Base-by-base conservation (phyloP, 2,888 invertebrate species). In the Choristoneura rosaceana region DNA sequence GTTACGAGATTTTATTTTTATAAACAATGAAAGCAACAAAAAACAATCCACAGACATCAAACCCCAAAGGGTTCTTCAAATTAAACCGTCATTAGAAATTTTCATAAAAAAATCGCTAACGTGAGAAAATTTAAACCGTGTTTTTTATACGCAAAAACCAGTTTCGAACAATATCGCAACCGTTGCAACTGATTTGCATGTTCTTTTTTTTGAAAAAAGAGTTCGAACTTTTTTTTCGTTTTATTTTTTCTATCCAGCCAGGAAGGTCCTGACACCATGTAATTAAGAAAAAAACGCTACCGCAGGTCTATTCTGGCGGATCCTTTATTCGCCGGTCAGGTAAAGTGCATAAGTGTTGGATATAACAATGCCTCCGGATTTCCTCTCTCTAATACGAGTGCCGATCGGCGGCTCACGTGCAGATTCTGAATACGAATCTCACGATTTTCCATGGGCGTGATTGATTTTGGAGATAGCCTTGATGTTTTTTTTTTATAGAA, bases 41-140 rank as follows among this genome's bases (percentile, higher is more conserved):
- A 92, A 90, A 85, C 78, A 82, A 76, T 77, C 69, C 73, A 68
- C 79, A 77, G 82, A 86, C 92, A 91, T 91, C 92, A 94, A 94
- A 93, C 94, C 93, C 93, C 93, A 92, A 90, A 94, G 93, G 86
- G 90, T 87, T 90, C 93, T 93, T 90, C 93, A 94, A 94, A 94
- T 94, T 94, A 93, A 94, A 94, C 85, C 89, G 84, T 91, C 92
- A 90, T 94, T 94, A 93, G 86, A 92, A 89, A 88, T 87, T 89
- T 91, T 82, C 81, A 76, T 77, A 84, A 87, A 90, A 90, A 38
- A 80, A 79, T 84, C 78, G 87, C 87, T 92, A 92, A 94, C 93
- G 93, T 93, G 93, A 92, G 94, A 94, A 93, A 91, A 94, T 94
- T 93, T 94, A 90, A 88, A 79, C 80, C 76, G 73, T 70, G 75